Evolutionary conservation across 1,140 invertebrate genomes (phyloP), one percentile per base, ranked within the genome.

Genomic region (Drosophila jambulina): DNA sequence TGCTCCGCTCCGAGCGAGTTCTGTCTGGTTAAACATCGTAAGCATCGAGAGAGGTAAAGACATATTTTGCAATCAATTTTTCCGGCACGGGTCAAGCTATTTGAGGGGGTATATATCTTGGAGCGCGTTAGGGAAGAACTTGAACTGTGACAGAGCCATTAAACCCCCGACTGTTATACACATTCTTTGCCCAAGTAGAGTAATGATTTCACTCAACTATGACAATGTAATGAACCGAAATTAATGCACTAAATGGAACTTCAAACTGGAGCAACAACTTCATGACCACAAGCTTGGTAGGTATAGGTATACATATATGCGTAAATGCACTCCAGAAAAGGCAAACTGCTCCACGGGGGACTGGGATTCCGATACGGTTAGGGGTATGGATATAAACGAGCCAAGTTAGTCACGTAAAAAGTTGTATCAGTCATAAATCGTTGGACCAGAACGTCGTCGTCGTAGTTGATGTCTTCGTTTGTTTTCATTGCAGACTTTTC

Each of bases 211-310:
- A 56, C 64, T 91, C 71, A 82, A 71, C 81, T 90, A 75, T 90
- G 85, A 91, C 86, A 76, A 74, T 82, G 82, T 90, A 90, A 90
- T 90, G 75, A 91, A 90, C 75, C 85, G 75, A 90, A 79, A 82
- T 90, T 90, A 82, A 76, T 79, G 80, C 65, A 78, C 78, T 80
- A 75, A 85, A 85, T 81, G 59, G 75, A 78, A 87, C 80, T 80
- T 48, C 27, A 80, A 90, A 85, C 69, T 88, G 71, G 82, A 79
- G 57, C 86, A 86, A 42, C 81, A 75, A 57, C 45, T 78, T 53
- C 63, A 62, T 29, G 67, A 56, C 67, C 67, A 70, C 67, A 70
- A 67, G 1, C 32, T 25, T 21, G 29, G 13, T 3, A n/a, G 32
- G 6, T 17, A n/a, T 12, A 29, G 27, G 6, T 3, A 6, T 49